Evolutionary conservation across 1,140 invertebrate genomes (phyloP), one percentile per base, ranked within the genome.

Genomic region (Achatina immaculata): DNA sequence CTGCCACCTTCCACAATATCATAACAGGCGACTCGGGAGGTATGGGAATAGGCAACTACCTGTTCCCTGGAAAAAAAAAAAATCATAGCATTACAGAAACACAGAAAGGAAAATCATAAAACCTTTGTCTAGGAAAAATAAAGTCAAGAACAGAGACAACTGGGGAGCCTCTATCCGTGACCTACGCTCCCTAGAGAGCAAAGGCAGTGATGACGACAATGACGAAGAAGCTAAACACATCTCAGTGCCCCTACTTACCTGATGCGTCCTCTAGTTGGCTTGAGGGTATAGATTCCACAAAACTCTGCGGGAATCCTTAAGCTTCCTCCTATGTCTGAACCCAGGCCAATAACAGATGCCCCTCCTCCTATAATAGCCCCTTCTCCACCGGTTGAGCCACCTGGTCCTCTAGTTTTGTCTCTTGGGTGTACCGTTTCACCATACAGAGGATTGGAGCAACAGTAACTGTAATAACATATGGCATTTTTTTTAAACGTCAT

Each of bases 381-480:
- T 83, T 92, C 92, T 42, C 87, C 89, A 45, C 89, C 88, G 28
- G 88, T 89, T 16, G 91, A 92, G 0, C 91, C 92, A 68, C 90
- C 92, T 42, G 88, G 87, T 11, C 83, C 81, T 16, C 91, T 84
- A 1, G 80, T 81, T 28, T 75, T 31, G 73, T 91, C 85, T 58
- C 84, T 76, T 11, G 90, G 91, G 85, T 93, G 92, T 1, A 76
- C 11, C 7, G 92, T 93, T 7, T 77, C 77, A 7, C 93, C 93
- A 85, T 89, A 93, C 14, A 93, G 89, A 9, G 92, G 92, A 84
- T 93, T 93, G 38, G 34, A 42, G n/a, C 68, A 71, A 38, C 34
- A 71, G 9, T 38, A 42, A 40, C 68, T 71, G 28, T 36, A 66
- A 51, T n/a, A n/a, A n/a, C n/a, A n/a, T n/a, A n/a, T n/a, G n/a